These are phyloP conservation scores for Tympanoctomys barrerae DNA, from an alignment of 2,797 vertebrate genomes.

Conservation along the genomic window DNA sequence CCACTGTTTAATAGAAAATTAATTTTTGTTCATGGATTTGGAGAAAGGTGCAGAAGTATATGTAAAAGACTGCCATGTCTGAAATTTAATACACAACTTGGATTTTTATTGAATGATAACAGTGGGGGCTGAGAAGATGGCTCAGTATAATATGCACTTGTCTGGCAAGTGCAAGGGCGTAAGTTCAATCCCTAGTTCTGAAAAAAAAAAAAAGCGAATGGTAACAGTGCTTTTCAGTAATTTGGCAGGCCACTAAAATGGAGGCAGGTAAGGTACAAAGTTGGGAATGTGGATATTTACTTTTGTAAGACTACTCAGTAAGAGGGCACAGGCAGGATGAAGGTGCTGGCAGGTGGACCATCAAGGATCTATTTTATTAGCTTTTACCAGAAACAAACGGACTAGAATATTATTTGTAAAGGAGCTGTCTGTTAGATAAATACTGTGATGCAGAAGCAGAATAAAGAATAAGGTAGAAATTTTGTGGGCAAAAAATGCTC, in stretches of 20 bases:
- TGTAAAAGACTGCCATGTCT: not conserved
- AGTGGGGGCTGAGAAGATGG: no score
- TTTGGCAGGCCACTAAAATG: not conserved
- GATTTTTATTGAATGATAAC: not conserved
- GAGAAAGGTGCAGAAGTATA: not conserved
- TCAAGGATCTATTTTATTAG: not conserved
- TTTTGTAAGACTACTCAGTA: not conserved
- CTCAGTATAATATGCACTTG: no score
- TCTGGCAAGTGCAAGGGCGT: no score
- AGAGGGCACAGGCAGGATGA: not conserved
- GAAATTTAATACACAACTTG: not conserved
- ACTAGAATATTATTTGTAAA: not conserved
- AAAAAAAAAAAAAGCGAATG: not conserved
- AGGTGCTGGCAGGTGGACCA: not conserved
- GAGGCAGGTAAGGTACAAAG: not conserved
- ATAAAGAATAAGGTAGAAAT: not conserved
- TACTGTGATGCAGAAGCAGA: not conserved
- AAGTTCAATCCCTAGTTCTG: no score
- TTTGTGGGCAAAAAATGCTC: not conserved
- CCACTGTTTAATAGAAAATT: not conserved
- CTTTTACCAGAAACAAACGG: not conserved
- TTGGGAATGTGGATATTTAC: not conserved
- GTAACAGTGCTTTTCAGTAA: not conserved
- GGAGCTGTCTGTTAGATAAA: not conserved
- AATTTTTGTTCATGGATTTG: not conserved